These are phyloP conservation scores for Silurus lanzhouensis DNA, from an alignment of 2,797 vertebrate genomes.

Conservation along the genomic window DNA sequence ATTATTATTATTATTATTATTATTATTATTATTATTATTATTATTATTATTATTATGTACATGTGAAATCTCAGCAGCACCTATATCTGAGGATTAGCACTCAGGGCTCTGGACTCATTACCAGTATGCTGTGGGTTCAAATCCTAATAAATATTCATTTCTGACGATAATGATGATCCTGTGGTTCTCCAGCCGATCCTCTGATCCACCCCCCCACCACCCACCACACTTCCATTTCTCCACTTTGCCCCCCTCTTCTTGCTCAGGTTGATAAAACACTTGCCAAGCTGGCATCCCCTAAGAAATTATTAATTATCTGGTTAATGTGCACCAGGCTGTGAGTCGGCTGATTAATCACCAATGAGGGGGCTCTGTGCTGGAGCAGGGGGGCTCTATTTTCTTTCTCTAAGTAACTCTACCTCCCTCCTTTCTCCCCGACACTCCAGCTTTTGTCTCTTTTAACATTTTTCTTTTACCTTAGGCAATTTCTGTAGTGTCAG, in stretches of 20 bases:
- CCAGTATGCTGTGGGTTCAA: conserved; percentile 60
- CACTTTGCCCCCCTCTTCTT: conserved; percentile 55
- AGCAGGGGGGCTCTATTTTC: conserved; percentile 60
- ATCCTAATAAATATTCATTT: conserved; percentile 60
- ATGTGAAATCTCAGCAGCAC: conserved; percentile 36
- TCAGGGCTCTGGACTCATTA: conserved; percentile 54
- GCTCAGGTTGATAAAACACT: conserved; percentile 90
- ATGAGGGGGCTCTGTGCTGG: conserved; percentile 81
- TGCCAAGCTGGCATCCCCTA: conserved; percentile 85
- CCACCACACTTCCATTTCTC: conserved; percentile 20
- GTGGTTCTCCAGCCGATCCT: conserved; percentile 48
- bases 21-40: background rate
- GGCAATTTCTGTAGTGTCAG: background rate
- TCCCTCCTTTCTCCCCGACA: conserved; percentile 40
- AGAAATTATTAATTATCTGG: conserved; percentile 99
- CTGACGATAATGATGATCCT: conserved; percentile 59
- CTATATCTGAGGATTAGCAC: conserved; percentile 52
- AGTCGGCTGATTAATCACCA: conserved; percentile 96
- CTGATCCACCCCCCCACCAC: conserved; percentile 11
- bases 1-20: no score
- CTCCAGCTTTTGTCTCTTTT: conserved; percentile 50
- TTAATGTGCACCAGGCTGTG: conserved; percentile 96
- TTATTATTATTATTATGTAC: background rate
- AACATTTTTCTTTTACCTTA: background rate
- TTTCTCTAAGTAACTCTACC: conserved; percentile 56